These are phyloP conservation scores for Scomber scombrus DNA, from an alignment of 2,113 vertebrate genomes.

Conservation along the genomic window DNA sequence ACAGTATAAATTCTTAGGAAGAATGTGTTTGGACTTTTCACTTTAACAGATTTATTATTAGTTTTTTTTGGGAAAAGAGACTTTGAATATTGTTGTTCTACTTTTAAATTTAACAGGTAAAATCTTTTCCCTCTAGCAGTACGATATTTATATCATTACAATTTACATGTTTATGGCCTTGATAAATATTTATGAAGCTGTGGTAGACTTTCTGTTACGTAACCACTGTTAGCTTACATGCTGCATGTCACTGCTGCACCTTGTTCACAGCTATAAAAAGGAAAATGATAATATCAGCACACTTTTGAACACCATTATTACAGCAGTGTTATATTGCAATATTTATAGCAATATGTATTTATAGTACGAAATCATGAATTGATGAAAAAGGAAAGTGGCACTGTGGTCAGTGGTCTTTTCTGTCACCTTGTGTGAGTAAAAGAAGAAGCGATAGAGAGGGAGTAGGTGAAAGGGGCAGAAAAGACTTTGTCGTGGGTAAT, in stretches of 20 bases:
- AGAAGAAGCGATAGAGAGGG: neutral
- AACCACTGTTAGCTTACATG: neutral
- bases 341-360: neutral
- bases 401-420: neutral
- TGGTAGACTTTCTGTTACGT: slow-evolving; percentile 20
- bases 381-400: neutral
- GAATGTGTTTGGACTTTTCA: neutral
- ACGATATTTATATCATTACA: slow-evolving; percentile 7
- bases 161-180: slow-evolving; percentile 34
- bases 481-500: slow-evolving; percentile 39
- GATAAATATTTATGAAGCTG: slow-evolving; percentile 42
- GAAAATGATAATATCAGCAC: neutral
- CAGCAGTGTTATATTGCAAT: neutral
- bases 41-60: neutral
- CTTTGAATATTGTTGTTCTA: neutral
- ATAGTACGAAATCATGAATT: neutral
- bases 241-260: neutral
- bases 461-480: slow-evolving; percentile 35
- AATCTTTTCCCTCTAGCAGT: neutral
- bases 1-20: neutral
- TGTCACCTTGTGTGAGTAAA: slow-evolving; percentile 15
- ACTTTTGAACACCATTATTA: neutral
- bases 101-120: neutral
- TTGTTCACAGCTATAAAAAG: slow-evolving; percentile 4
- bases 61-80: neutral